Percentiles rank a stretch among this genome's conserved stretches.
These are phyloP conservation scores for Ormyrus thymus DNA, from an alignment of 2,888 invertebrate species.

Conservation along the genomic window DNA sequence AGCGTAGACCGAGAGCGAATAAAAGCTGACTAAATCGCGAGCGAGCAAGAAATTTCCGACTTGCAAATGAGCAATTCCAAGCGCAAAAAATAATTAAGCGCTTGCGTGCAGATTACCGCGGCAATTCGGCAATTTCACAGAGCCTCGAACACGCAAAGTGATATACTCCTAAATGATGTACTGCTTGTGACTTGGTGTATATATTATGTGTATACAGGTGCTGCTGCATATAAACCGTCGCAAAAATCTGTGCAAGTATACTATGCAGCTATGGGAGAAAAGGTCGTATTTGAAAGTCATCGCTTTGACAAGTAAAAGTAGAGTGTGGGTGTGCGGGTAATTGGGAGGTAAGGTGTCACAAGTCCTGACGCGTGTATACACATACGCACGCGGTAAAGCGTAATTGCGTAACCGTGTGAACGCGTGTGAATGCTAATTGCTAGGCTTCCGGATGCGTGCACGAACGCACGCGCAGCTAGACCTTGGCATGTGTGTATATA, in stretches of 20 bases:
- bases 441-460: constrained; percentile 5
- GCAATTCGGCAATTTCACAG: not conserved
- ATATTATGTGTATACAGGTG: too few relatives aligned
- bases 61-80: too few relatives aligned
- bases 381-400: constrained; percentile 11
- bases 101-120: not conserved
- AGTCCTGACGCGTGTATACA: not conserved
- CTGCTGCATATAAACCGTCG: too few relatives aligned
- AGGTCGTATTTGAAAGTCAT: not conserved
- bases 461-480: not conserved
- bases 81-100: too few relatives aligned
- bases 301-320: not conserved
- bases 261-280: too few relatives aligned
- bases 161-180: not conserved
- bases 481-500: not conserved
- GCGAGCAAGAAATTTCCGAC: too few relatives aligned
- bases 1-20: too few relatives aligned
- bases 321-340: not conserved
- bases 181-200: not conserved
- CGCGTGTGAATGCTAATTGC: constrained; percentile 42
- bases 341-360: not conserved
- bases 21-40: too few relatives aligned
- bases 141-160: not conserved
- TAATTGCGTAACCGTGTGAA: constrained; percentile 55
- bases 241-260: too few relatives aligned